Conservation (phyloP, 2,888 invertebrate genomes). For the Dorcus parallelipipedus region DNA sequence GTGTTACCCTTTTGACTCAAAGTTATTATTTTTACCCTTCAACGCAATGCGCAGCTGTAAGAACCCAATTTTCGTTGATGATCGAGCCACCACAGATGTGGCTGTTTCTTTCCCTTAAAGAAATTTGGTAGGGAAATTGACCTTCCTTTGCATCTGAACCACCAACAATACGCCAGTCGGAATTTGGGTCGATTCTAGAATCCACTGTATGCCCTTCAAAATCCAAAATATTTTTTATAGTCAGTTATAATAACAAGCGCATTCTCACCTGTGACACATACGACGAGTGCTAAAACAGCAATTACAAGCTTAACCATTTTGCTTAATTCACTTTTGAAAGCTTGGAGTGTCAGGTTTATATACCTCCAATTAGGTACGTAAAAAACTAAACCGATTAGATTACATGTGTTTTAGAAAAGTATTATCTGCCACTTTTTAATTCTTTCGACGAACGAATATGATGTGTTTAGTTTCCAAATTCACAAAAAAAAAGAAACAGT, state of each 20-base stretch:
- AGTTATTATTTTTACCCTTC: constrained; percentile 16
- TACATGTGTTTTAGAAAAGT: too few species aligned
- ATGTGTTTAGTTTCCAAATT: too few species aligned
- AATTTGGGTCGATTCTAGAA: constrained; percentile 7
- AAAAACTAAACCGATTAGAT: too few species aligned
- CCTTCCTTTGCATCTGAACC: constrained; percentile 54
- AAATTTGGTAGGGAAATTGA: constrained; percentile 54
- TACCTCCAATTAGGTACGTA: too few species aligned
- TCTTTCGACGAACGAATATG: too few species aligned
- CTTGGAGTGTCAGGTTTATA: too few species aligned
- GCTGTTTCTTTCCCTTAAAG: constrained; percentile 50
- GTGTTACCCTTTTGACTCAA: background rate
- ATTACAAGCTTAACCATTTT: constrained; percentile 3
- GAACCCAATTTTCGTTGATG: constrained; percentile 49
- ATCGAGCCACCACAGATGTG: constrained; percentile 62
- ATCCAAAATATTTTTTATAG: background rate
- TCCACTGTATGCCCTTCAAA: constrained; percentile 3
- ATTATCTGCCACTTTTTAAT: too few species aligned
- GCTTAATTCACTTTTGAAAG: background rate
- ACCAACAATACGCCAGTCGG: constrained; percentile 49
- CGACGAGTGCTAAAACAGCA: constrained; percentile 2
- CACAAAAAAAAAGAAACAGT: too few species aligned
- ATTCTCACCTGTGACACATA: background rate
- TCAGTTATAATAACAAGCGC: background rate
- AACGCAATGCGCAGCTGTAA: constrained; percentile 31